Evolutionary conservation across 2,888 invertebrate genomes (phyloP), one percentile per base, ranked within the genome.

Genomic region (Polymixis flavicincta): DNA sequence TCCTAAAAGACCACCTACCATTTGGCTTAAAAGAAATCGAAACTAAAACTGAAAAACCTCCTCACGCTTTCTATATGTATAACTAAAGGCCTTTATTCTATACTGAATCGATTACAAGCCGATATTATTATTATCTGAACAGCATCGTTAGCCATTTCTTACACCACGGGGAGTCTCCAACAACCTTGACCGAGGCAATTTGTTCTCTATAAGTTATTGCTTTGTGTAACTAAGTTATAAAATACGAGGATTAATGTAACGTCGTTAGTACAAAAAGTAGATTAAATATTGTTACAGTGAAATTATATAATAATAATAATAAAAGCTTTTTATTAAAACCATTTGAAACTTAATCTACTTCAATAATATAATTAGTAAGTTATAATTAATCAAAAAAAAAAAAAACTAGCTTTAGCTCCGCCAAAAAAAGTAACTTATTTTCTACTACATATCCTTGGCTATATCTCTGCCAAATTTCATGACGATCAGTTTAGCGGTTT

Each of bases 141-240:
- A 60, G 37, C 48, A 65, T 81, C 63, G 80, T 80, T 80, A 73
- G 42, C 74, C 76, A 79, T 82, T 82, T 76, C 42, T 76, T 68
- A 77, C 74, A 77, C 76, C n/a, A 25, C 61, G 48, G 83, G 83
- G 32, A 67, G 83, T 64, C 67, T 78, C 45, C 37, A 42, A 69
- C 28, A 78, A 72, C 78, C 67, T 78, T 72, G 68, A 25, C 72
- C 68, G 37, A 68, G n/a, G 65, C 52, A 80, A 80, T 80, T 83
- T 78, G 68, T 83, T 71, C 25, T 37, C 83, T 60, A 57, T 65
- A 83, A 80, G 72, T 69, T 80, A 80, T 80, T 73, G 59, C 65
- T 65, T 83, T 66, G 25, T 64, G 70, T 48, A 61, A 64, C 67
- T 59, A 68, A 60, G 80, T 68, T 72, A 72, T 80, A 78, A 83